Conservation (phyloP, 92 coral and sea anemone genomes). For the Actinernus sp. region DNA sequence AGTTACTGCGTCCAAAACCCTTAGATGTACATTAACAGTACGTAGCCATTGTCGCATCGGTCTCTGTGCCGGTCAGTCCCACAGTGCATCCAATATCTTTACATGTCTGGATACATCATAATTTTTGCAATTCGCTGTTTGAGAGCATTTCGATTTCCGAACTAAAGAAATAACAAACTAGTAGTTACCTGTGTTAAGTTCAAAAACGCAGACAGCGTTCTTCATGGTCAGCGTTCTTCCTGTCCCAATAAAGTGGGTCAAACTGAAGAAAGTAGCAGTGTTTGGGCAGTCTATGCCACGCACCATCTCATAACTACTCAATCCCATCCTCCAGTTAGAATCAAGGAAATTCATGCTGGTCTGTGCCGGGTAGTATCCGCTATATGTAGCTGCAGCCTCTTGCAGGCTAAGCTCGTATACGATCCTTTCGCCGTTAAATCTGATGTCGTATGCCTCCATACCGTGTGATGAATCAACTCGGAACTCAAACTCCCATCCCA, state of each 20-base stretch:
- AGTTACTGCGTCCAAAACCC: too few species aligned
- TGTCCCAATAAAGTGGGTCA: conserved; percentile 55
- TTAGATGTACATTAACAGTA: too few species aligned
- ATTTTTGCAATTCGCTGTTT: too few species aligned
- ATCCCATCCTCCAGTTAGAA: conserved; percentile 4
- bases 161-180: too few species aligned
- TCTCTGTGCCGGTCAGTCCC: too few species aligned
- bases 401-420: conserved; percentile 78
- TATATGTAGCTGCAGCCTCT: conserved; percentile 63
- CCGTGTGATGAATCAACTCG: conserved; percentile 64
- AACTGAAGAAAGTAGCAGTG: conserved; percentile 43
- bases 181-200: conserved; percentile 83
- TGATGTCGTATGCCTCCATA: conserved; percentile 63
- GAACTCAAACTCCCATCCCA: conserved; percentile 81
- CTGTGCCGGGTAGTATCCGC: conserved; percentile 68
- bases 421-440: conserved; percentile 68
- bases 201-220: conserved; percentile 90
- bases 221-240: conserved; percentile 39
- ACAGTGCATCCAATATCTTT: too few species aligned
- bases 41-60: too few species aligned
- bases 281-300: conserved; percentile 59
- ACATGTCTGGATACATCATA: too few species aligned
- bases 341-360: conserved; percentile 17
- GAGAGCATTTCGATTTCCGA: too few species aligned
- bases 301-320: conserved; percentile 36